A percentile compares a stretch with the other conserved stretches of the same genome.
Evolutionary conservation across 2,797 vertebrate genomes (phyloP).

Genomic region (Galagoides demidoff): DNA sequence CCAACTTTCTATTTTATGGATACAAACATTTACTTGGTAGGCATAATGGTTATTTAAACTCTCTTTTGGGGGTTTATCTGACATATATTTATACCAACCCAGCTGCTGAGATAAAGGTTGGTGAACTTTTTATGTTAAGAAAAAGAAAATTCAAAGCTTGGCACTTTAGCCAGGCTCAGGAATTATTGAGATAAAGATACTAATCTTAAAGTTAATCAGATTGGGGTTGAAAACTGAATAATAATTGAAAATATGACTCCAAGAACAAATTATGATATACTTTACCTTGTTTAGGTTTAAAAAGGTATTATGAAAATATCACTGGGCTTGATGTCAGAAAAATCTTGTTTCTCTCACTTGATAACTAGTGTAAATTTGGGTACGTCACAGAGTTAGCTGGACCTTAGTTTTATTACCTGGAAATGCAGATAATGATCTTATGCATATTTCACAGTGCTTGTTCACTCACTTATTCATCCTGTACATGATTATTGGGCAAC

Average conservation of each 20-base stretch:
- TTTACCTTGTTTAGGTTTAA: constrained; percentile 5
- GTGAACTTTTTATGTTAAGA: constrained; percentile 58
- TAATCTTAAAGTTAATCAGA: constrained; percentile 52
- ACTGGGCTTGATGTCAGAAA: background rate
- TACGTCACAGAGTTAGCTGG: background rate
- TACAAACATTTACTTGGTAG: constrained; percentile 68
- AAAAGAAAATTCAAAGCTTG: constrained; percentile 40
- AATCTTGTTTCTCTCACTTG: constrained; percentile 1
- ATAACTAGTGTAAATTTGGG: background rate
- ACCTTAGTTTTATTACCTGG: constrained; percentile 32
- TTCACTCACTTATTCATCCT: background rate
- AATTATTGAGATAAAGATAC: constrained; percentile 49
- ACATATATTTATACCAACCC: constrained; percentile 28
- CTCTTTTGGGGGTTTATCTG: constrained; percentile 61
- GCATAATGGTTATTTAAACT: constrained; percentile 69
- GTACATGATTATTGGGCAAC: background rate
- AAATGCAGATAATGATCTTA: background rate
- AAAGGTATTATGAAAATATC: background rate
- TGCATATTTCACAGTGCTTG: background rate
- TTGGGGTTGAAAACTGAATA: constrained; percentile 25
- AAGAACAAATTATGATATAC: background rate
- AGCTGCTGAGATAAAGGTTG: constrained; percentile 62
- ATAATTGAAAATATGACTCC: constrained; percentile 40
- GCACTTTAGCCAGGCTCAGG: background rate
- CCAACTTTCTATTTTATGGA: constrained; percentile 62